Conservation (phyloP, 2,797 vertebrate species). For the Sebastes hubbsi region DNA sequence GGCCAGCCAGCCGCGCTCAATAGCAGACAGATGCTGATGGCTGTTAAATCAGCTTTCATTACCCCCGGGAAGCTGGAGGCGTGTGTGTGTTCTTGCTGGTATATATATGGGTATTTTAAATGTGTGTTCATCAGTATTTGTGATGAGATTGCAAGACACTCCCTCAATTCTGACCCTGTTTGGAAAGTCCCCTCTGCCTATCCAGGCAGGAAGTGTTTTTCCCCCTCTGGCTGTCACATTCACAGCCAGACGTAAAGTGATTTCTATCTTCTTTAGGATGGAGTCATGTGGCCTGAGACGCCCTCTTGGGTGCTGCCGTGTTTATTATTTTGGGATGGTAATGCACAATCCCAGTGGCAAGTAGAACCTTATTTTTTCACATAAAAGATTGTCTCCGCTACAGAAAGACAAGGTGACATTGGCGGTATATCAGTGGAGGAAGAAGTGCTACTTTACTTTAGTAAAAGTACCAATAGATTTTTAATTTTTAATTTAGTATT, state of each 20-base stretch:
- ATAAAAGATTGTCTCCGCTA: background rate
- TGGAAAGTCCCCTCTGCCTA: constrained; percentile 67
- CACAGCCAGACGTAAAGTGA: constrained; percentile 51
- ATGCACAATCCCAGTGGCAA: background rate
- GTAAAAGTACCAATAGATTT: background rate
- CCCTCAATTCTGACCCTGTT: constrained; percentile 29
- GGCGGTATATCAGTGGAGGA: background rate
- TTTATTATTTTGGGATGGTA: constrained; percentile 51
- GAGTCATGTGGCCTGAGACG: constrained; percentile 3
- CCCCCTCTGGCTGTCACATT: constrained; percentile 36
- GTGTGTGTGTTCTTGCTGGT: constrained; percentile 5
- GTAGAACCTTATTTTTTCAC: background rate
- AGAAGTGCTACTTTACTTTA: background rate
- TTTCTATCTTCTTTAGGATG: constrained; percentile 63
- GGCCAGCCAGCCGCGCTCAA: constrained; percentile 31
- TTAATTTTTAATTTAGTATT: background rate
- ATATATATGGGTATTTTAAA: constrained; percentile 5
- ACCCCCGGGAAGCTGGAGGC: constrained; percentile 28
- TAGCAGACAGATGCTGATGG: constrained; percentile 63
- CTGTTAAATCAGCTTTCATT: constrained; percentile 61
- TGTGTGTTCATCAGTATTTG: constrained; percentile 17
- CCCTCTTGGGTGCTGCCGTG: constrained; percentile 30
- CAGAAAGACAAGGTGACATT: constrained; percentile 1
- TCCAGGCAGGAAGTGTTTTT: constrained; percentile 58
- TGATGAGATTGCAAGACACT: constrained; percentile 44